phyloP scores from a whole-genome alignment of 2,113 vertebrate species.

The Lampris megalopsis region DNA sequence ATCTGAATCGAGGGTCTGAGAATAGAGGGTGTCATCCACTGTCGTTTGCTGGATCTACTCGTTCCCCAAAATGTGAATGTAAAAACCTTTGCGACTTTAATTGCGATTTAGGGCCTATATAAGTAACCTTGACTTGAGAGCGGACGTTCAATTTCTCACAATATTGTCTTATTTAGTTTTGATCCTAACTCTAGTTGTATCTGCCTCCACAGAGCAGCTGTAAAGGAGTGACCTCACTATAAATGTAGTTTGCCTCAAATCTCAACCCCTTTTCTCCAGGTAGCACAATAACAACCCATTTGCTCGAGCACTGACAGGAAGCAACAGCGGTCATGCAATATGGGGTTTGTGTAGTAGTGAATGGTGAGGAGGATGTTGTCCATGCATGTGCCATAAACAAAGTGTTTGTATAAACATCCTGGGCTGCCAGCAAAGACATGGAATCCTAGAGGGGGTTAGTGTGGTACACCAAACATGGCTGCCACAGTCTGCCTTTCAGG shows the following conservation, averaged over 20 bases:
- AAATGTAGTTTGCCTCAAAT: slow-evolving; percentile 1
- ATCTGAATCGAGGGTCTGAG: too few species aligned
- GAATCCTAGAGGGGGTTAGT: slow-evolving; percentile 36
- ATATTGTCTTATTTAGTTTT: too few species aligned
- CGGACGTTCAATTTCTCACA: too few species aligned
- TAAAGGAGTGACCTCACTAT: background rate
- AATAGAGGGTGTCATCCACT: too few species aligned
- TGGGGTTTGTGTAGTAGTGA: slow-evolving; percentile 54
- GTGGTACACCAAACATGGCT: background rate
- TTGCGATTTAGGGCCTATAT: too few species aligned
- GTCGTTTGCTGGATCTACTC: too few species aligned
- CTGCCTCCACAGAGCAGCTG: background rate
- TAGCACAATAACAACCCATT: background rate
- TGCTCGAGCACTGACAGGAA: slow-evolving; percentile 34
- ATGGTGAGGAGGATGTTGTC: slow-evolving; percentile 58
- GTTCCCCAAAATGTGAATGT: too few species aligned
- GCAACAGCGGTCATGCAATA: slow-evolving; percentile 68
- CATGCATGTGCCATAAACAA: slow-evolving; percentile 86
- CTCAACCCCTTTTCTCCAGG: background rate
- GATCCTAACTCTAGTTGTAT: background rate
- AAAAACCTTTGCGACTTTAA: too few species aligned
- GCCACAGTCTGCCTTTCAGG: background rate
- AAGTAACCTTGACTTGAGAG: too few species aligned
- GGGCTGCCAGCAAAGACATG: slow-evolving; percentile 74
- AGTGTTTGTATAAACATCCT: slow-evolving; percentile 61